Percentiles rank a stretch among this genome's conserved stretches.
Evolutionary conservation across 2,113 vertebrate species (phyloP).

Genomic region (Aviceda subcristata): DNA sequence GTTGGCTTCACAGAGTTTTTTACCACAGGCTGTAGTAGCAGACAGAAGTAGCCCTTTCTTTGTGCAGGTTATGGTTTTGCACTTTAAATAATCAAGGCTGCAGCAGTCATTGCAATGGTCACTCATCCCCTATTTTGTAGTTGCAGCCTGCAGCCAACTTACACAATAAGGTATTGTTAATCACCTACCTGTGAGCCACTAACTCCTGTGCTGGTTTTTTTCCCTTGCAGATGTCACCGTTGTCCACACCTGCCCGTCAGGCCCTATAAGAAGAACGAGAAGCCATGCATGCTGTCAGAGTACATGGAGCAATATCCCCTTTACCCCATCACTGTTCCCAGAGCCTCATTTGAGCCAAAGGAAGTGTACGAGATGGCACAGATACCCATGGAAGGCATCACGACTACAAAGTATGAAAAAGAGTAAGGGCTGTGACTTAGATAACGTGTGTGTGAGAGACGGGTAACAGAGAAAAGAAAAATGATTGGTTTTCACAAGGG

Average conservation of each 20-base stretch:
- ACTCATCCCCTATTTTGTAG: not conserved
- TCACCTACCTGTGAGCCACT: not conserved
- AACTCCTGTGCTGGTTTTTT: not conserved
- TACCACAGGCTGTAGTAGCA: not conserved
- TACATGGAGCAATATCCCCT: constrained; percentile 59
- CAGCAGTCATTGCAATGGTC: not conserved
- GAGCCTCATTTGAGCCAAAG: constrained; percentile 60
- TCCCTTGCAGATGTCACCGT: constrained; percentile 52
- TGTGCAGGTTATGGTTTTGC: not conserved
- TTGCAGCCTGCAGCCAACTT: not conserved
- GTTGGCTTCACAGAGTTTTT: not conserved
- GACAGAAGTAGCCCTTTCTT: not conserved
- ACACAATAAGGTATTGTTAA: not conserved
- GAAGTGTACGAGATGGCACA: not conserved
- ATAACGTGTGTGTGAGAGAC: not conserved
- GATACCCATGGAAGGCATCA: constrained; percentile 58
- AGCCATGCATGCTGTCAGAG: constrained; percentile 59
- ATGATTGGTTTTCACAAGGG: not conserved
- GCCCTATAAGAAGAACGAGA: constrained; percentile 52
- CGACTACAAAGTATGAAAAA: constrained; percentile 57
- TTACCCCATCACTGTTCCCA: constrained; percentile 21
- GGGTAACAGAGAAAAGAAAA: not conserved
- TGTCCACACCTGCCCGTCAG: constrained; percentile 59
- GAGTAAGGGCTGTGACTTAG: not conserved
- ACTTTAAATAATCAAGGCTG: not conserved